These are phyloP conservation scores for Graptemys geographica DNA, from an alignment of 2,797 vertebrate genomes.

Conservation along the genomic window DNA sequence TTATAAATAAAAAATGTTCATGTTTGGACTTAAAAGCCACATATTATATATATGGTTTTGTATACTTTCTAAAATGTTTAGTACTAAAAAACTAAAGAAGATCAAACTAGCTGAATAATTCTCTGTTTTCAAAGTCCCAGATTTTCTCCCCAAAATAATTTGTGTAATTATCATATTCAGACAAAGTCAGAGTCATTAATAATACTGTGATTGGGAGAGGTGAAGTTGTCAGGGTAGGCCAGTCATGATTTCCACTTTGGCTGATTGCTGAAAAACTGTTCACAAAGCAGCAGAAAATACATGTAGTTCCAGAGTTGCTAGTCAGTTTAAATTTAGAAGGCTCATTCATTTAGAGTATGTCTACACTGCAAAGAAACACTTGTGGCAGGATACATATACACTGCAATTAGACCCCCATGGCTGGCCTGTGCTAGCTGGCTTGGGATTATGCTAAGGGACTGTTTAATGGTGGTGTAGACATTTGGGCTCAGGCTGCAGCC, in stretches of 20 bases:
- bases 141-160: neutral
- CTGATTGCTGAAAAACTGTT: neutral
- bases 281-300: neutral
- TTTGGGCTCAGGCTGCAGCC: neutral
- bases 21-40: neutral
- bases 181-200: neutral
- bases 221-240: neutral
- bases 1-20: neutral
- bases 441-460: neutral
- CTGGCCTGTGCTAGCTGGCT: neutral
- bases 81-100: neutral
- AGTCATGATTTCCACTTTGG: neutral
- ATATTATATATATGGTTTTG: neutral
- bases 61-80: neutral
- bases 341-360: neutral
- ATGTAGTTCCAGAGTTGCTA: neutral
- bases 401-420: neutral
- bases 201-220: neutral
- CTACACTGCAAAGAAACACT: neutral
- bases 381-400: neutral
- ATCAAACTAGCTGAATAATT: neutral
- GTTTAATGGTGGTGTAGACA: neutral
- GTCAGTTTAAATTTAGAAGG: neutral
- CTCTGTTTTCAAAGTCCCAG: neutral
- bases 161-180: neutral